Conservation (phyloP, 2,888 invertebrate genomes). For the Cremastinae sp. region DNA sequence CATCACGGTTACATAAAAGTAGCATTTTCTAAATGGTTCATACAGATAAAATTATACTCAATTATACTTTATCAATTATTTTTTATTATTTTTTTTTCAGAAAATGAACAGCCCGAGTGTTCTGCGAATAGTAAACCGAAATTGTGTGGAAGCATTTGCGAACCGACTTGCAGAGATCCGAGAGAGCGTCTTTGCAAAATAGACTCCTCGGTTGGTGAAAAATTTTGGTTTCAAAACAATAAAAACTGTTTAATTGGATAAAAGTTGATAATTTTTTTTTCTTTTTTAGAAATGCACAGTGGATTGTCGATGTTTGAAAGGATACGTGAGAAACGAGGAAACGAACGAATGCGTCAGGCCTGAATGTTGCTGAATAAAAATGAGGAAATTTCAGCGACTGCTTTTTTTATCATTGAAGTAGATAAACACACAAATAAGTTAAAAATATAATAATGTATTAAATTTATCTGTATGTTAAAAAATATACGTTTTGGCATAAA, state of each 20-base stretch:
- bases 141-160: constrained; percentile 38
- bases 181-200: constrained; percentile 24
- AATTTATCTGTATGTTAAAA: too few relatives aligned
- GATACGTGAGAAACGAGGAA: constrained; percentile 34
- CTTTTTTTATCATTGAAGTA: too few relatives aligned
- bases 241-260: background rate
- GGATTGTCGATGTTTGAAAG: constrained; percentile 34
- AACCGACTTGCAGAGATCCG: constrained; percentile 34
- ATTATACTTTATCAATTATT: too few relatives aligned
- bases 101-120: constrained; percentile 7
- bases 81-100: background rate
- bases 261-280: background rate
- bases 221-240: background rate
- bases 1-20: too few relatives aligned
- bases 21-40: too few relatives aligned
- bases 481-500: too few relatives aligned
- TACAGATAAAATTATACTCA: too few relatives aligned
- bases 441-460: too few relatives aligned
- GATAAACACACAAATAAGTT: too few relatives aligned
- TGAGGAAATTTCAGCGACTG: too few relatives aligned
- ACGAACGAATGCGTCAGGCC: constrained; percentile 30
- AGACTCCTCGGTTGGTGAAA: constrained; percentile 24
- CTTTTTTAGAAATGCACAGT: constrained; percentile 31
- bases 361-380: constrained; percentile 21
- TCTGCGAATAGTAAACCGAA: constrained; percentile 15